A percentile compares a stretch with the other conserved stretches of the same genome.
Conservation (phyloP, 2,888 invertebrate genomes). For the Epinotia ramella region DNA sequence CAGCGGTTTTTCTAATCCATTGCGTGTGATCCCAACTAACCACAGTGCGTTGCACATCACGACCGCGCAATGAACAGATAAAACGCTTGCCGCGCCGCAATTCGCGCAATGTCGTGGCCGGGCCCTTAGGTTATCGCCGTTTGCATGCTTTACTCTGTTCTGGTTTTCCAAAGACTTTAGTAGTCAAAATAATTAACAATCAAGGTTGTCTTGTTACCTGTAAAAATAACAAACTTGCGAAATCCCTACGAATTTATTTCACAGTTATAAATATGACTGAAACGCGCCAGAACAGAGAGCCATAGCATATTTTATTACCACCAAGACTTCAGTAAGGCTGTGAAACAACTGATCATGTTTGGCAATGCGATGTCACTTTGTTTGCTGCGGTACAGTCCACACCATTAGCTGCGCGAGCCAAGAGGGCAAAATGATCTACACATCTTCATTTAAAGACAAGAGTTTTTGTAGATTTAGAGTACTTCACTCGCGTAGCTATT, state of each 20-base stretch:
- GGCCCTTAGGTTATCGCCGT: constrained; percentile 56
- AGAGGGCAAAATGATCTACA: too few relatives aligned
- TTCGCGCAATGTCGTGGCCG: too few relatives aligned
- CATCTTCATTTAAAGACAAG: neutral
- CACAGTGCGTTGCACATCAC: too few relatives aligned
- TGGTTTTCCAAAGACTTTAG: constrained; percentile 32
- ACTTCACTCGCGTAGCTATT: too few relatives aligned
- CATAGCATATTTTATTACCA: constrained; percentile 63
- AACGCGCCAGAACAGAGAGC: constrained; percentile 62
- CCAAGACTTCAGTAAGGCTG: constrained; percentile 81
- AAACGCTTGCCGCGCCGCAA: too few relatives aligned
- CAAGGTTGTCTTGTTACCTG: too few relatives aligned
- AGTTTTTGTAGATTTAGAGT: too few relatives aligned
- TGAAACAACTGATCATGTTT: constrained; percentile 80
- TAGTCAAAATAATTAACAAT: neutral
- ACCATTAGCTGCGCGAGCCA: too few relatives aligned
- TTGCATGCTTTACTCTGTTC: constrained; percentile 66
- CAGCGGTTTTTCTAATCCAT: too few relatives aligned
- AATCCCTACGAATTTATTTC: neutral
- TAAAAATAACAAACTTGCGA: neutral
- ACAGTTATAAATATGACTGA: neutral
- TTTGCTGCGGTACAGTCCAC: neutral
- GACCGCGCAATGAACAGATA: too few relatives aligned
- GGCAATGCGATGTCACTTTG: constrained; percentile 51
- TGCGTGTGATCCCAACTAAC: too few relatives aligned